phyloP scores from a whole-genome alignment of 1,140 invertebrate genomes.

The Thaumetopoea pityocampa region DNA sequence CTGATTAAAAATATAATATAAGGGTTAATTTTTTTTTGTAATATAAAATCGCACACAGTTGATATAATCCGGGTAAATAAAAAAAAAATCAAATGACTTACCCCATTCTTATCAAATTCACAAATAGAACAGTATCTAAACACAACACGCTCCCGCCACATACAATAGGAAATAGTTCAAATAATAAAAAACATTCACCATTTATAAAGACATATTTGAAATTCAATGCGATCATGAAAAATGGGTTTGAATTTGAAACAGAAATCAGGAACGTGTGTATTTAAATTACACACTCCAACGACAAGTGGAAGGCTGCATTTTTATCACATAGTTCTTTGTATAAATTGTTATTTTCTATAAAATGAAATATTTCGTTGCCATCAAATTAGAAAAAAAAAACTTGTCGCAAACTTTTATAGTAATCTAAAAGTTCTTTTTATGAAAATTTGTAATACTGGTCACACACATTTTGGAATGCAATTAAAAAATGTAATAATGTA shows the following conservation, averaged over 20 bases:
- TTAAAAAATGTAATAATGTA: too few species aligned
- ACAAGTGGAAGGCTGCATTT: conserved; percentile 52
- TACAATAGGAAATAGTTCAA: conserved; percentile 56
- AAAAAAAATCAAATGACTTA: conserved; percentile 33
- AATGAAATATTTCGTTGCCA: too few species aligned
- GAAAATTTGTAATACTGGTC: too few species aligned
- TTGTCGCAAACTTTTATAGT: too few species aligned
- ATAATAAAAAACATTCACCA: conserved; percentile 46
- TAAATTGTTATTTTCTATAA: too few species aligned
- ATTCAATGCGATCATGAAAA: conserved; percentile 68
- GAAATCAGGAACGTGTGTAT: conserved; percentile 42
- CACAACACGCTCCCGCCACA: conserved; percentile 44
- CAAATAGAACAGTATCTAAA: conserved; percentile 16
- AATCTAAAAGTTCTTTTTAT: too few species aligned
- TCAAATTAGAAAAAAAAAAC: too few species aligned
- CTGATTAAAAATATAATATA: too few species aligned
- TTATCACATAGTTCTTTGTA: conserved; percentile 17
- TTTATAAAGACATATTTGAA: conserved; percentile 71
- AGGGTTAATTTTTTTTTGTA: too few species aligned
- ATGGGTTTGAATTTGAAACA: conserved; percentile 49
- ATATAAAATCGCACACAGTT: too few species aligned
- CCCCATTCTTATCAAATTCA: conserved; percentile 34
- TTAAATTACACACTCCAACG: conserved; percentile 49
- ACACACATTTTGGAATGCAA: too few species aligned
- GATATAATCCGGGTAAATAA: too few species aligned